Evolutionary conservation across 2,113 vertebrate genomes (phyloP).

Genomic region (Peromyscus polionotus): DNA sequence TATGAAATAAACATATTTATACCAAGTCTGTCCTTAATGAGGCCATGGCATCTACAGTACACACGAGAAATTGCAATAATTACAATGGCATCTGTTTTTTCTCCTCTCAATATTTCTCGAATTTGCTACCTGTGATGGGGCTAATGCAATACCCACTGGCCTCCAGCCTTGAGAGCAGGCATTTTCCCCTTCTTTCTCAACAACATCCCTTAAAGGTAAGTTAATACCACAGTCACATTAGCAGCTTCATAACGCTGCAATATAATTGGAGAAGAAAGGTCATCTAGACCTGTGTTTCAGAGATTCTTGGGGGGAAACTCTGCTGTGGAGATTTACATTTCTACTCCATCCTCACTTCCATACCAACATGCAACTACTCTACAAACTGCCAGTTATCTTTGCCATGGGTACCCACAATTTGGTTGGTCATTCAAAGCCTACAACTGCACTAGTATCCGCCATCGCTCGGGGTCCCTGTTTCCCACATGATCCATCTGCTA

Average conservation of each 20-base stretch:
- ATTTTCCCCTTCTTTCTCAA: neutral
- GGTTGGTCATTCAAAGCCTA: neutral
- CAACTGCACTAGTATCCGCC: no score
- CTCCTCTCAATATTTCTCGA: neutral
- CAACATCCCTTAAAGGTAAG: neutral
- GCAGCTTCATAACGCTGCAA: neutral
- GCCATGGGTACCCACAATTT: neutral
- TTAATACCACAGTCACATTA: neutral
- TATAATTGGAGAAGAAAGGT: neutral
- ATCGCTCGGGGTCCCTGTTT: neutral
- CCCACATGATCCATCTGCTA: neutral
- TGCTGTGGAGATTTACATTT: neutral
- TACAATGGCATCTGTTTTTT: neutral
- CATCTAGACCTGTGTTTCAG: neutral
- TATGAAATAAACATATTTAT: neutral
- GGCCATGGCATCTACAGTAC: conserved; percentile 63
- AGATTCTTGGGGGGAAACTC: neutral
- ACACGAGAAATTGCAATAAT: conserved; percentile 66
- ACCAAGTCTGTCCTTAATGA: conserved; percentile 62
- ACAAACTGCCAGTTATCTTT: neutral
- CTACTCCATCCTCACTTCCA: neutral
- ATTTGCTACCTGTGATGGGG: neutral
- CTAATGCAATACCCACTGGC: neutral
- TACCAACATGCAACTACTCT: neutral
- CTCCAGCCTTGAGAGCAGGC: neutral